Evolutionary conservation across 2,888 invertebrate genomes (phyloP), one percentile per base, ranked within the genome.

Genomic region (Lathronympha strigana): DNA sequence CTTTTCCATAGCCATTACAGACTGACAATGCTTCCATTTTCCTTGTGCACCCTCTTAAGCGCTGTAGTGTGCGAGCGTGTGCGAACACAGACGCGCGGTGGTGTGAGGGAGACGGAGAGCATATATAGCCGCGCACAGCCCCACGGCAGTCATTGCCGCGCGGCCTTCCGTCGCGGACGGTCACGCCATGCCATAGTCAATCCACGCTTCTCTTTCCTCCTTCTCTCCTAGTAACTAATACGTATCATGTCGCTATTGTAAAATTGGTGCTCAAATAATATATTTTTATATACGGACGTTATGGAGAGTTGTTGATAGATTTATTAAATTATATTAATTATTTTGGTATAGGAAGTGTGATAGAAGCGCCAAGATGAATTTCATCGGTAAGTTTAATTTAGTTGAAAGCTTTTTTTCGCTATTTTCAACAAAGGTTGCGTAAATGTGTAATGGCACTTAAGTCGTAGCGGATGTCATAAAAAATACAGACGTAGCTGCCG

Each of bases 201-300:
- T 79, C 78, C 78, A 79, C 76, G 76, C 78, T 81, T 82, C 76
- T 79, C 81, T 82, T 81, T 50, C 63, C 81, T 83, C 68, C 74
- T 74, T 75, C 76, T 71, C 72, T 75, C 68, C 75, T 68, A 75
- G 73, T 72, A 77, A 86, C 85, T 83, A 77, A 89, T 81, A 90
- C 91, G 91, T 91, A 91, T 90, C 91, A 91, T 89, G 83, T 83
- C 80, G 86, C 79, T 86, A 85, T 80, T 73, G 68, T 76, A 84
- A 84, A 79, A 79, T 89, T 85, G 91, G 91, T 91, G 91, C 91
- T 91, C 90, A 90, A 90, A 79, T 77, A 67, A 68, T 69, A 74
- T 73, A 71, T 88, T 90, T 88, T 87, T 89, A 86, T 85, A 86
- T 79, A 74, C 67, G 82, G 80, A 80, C 80, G 82, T 82, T 87